phyloP scores from a whole-genome alignment of 2,113 vertebrate genomes.

The Gymnorhina tibicen region DNA sequence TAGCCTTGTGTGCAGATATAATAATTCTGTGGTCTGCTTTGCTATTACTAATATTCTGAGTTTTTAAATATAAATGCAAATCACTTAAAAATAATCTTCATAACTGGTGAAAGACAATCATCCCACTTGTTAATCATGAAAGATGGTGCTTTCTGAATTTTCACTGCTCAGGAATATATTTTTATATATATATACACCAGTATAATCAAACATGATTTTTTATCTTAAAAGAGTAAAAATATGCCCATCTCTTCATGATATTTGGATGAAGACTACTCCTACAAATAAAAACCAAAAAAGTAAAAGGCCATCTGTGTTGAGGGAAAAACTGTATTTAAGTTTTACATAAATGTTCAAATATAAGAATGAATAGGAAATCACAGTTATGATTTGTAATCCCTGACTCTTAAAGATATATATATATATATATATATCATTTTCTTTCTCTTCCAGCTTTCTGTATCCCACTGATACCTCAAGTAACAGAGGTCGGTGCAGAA shows the following conservation, averaged over 20 bases:
- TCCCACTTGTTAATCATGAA: not conserved
- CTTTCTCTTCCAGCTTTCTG: not conserved
- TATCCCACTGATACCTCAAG: not conserved
- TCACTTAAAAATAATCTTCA: not conserved
- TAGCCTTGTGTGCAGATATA: not conserved
- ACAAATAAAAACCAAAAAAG: not conserved
- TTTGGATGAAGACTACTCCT: not conserved
- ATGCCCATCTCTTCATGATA: not conserved
- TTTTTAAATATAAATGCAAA: not conserved
- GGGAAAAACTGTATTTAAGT: not conserved
- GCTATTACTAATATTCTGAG: not conserved
- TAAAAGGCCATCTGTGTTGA: conserved; percentile 38
- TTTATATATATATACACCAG: not conserved
- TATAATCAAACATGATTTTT: not conserved
- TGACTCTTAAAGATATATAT: not conserved
- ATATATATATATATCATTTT: not conserved
- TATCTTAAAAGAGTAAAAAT: not conserved
- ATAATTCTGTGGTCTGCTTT: not conserved
- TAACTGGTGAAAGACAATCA: not conserved
- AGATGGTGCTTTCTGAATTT: not conserved
- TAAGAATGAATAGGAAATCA: not conserved
- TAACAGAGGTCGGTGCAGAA: not conserved
- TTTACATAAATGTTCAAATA: not conserved
- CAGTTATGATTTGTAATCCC: not conserved
- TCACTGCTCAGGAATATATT: not conserved